phyloP scores from a whole-genome alignment of 1,140 invertebrate species.

The Hirudo medicinalis region DNA sequence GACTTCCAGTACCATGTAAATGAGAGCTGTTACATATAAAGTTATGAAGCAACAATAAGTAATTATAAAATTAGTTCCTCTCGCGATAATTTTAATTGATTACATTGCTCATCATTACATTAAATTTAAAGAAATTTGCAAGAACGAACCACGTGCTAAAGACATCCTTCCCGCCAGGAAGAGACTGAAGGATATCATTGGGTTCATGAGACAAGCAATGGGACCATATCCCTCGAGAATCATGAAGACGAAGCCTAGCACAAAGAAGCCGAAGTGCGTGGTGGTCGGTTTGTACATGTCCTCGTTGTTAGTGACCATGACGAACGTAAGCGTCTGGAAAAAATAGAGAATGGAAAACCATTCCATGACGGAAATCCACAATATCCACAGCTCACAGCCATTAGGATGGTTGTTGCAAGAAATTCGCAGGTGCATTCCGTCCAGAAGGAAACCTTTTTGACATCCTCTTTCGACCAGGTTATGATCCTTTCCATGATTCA shows the following conservation, averaged over 20 bases:
- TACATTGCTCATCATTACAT: too few relatives aligned
- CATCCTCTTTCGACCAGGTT: background rate
- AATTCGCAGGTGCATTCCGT: conserved; percentile 5
- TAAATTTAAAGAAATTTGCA: background rate
- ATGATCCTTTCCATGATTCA: background rate
- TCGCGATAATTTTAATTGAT: too few relatives aligned
- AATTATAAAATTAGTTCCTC: background rate
- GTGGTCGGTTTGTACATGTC: background rate
- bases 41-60: background rate
- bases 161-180: conserved; percentile 1
- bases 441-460: conserved; percentile 9
- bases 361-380: background rate
- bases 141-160: background rate
- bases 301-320: background rate
- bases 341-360: background rate
- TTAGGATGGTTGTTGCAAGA: background rate
- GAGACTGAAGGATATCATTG: background rate
- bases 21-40: background rate
- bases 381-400: background rate
- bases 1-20: background rate
- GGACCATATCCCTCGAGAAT: background rate
- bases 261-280: background rate
- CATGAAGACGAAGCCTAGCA: background rate
- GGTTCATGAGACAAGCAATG: conserved; percentile 2
- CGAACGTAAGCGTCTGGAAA: background rate